Evolutionary conservation across 2,888 invertebrate genomes (phyloP), one percentile per base, ranked within the genome.

Genomic region (Mesoligia furuncula): DNA sequence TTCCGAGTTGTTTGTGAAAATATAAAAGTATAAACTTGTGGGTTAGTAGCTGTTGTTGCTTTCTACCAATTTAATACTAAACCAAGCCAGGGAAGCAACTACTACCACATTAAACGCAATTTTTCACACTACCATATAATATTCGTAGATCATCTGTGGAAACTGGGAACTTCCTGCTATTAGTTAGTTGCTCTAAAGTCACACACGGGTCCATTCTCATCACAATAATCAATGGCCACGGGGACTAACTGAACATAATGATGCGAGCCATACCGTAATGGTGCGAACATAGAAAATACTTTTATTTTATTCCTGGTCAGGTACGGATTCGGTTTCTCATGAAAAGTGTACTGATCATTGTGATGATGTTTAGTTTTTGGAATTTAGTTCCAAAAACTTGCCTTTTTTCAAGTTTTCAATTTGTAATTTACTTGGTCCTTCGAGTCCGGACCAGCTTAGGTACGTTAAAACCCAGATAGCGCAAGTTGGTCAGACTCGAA

Each of bases 221-320:
- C 93, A 93, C 92, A 92, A 92, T 93, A 93, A 94, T 94, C 93
- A 93, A 94, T 93, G 91, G 93, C 93, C 90, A 90, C 88, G 80
- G 80, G 90, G 92, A 92, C 90, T 95, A 95, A 95, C 95, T 91
- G 94, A 93, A 94, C 94, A 90, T 95, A 95, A 95, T 94, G 92
- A 93, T 90, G 90, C 85, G 84, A 88, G 81, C 87, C 87, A 84
- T 87, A 90, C 90, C 85, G 92, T 95, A 95, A 95, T 95, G 93
- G 94, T 95, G 95, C 92, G 95, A 95, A 94, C 93, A 90, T 90
- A 88, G 90, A 89, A 90, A 92, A 93, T 93, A 94, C 94, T 95
- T 82, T 93, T 94, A 94, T 93, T 94, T 93, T 89, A 87, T 91
- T 89, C 90, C 91, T 90, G 90, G 87, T 87, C 89, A 84, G 86